Evolutionary conservation across 2,888 invertebrate genomes (phyloP).

Genomic region (Drosophila mimica): DNA sequence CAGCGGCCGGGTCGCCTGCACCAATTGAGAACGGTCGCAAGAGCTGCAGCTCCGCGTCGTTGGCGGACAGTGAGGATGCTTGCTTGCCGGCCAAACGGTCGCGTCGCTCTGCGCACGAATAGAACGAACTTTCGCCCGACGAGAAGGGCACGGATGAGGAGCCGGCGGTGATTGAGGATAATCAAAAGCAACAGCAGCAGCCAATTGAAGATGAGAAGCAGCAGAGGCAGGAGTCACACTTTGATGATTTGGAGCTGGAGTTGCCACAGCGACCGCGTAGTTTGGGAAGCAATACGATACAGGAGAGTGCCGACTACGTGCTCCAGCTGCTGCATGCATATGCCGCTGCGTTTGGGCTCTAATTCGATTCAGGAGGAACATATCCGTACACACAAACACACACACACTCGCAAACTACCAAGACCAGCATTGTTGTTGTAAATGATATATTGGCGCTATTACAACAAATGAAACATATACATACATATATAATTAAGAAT

Average conservation of each 20-base stretch:
- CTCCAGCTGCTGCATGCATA: constrained; percentile 67
- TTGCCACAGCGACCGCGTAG: constrained; percentile 62
- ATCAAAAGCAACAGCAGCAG: constrained; percentile 4
- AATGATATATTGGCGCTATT: constrained; percentile 33
- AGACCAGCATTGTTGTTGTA: constrained; percentile 32
- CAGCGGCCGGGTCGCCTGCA: constrained; percentile 67
- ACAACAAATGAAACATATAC: constrained; percentile 16
- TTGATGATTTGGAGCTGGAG: constrained; percentile 55
- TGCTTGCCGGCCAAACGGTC: constrained; percentile 83
- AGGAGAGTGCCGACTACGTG: constrained; percentile 70
- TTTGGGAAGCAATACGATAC: constrained; percentile 66
- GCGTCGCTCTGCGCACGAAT: constrained; percentile 82
- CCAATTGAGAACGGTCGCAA: constrained; percentile 79
- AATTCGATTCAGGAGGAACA: constrained; percentile 33
- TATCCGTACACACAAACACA: constrained; percentile 34
- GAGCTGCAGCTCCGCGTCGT: constrained; percentile 73
- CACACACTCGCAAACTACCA: constrained; percentile 32
- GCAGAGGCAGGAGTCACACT: constrained; percentile 28
- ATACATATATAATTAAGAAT: constrained; percentile 27
- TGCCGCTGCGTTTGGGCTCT: constrained; percentile 68
- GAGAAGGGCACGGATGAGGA: constrained; percentile 50
- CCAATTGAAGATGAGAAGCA: neutral
- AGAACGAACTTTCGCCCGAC: constrained; percentile 75
- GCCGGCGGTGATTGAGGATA: constrained; percentile 22
- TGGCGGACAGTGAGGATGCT: constrained; percentile 79